Percentiles rank a stretch among this genome's conserved stretches.
Evolutionary conservation across 2,113 vertebrate genomes (phyloP).

Genomic region (Smithornis capensis): DNA sequence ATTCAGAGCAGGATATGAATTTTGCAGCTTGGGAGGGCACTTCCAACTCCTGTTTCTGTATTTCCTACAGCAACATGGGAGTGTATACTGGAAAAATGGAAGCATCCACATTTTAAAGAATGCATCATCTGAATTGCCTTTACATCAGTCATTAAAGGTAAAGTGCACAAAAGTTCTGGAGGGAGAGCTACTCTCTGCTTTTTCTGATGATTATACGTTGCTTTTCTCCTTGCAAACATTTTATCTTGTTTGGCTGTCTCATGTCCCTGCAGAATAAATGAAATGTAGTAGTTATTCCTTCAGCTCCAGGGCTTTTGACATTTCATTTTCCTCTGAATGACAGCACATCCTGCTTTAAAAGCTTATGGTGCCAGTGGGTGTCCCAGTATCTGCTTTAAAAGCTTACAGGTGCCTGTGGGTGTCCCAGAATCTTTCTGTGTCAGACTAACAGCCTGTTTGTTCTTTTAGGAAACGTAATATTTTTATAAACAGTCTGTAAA

Average conservation of each 20-base stretch:
- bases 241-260: background rate
- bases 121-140: slow-evolving; percentile 65
- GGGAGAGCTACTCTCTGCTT: background rate
- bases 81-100: slow-evolving; percentile 89
- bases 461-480: background rate
- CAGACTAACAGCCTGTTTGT: background rate
- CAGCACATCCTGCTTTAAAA: background rate
- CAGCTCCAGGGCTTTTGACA: background rate
- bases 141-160: slow-evolving; percentile 84
- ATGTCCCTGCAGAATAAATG: background rate
- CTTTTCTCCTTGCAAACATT: background rate
- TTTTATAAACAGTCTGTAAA: background rate
- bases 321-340: background rate
- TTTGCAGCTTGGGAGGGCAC: background rate
- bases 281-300: background rate
- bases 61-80: slow-evolving; percentile 90
- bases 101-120: slow-evolving; percentile 70
- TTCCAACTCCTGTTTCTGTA: background rate
- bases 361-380: background rate
- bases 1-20: background rate
- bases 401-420: background rate
- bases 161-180: background rate
- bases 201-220: background rate
- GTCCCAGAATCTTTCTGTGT: background rate
- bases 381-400: background rate